Evolutionary conservation across 2,888 invertebrate genomes (phyloP), one percentile per base, ranked within the genome.

Genomic region (Drepanosiphum platanoidis): DNA sequence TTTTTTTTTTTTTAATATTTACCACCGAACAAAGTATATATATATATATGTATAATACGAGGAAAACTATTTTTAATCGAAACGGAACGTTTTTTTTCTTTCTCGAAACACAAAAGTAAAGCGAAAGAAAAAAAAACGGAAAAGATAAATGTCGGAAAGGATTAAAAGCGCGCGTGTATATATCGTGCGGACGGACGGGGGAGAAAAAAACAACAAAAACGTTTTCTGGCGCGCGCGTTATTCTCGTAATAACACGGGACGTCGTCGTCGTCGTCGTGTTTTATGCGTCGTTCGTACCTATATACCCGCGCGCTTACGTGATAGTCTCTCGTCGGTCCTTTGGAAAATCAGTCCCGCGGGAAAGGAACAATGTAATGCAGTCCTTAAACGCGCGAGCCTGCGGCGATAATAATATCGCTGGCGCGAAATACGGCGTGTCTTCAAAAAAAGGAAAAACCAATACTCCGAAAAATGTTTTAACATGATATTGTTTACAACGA

Each of bases 61-160:
- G 52, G 32, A 74, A 79, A n/a, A 68, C 42, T 46, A 68, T 79
- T 46, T 79, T 79, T 79, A 78, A 64, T 78, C 64, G 77, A 78
- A 78, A 61, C 36, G 22, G 5, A 34, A 34, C 52, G 52, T 8
- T n/a, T 77, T 61, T 75, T 34, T 58, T 8, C 13, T 77, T 61
- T 75, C 58, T 58, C 58, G 52, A 78, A 61, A 39, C 61, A 30
- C 77, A 61, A 75, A 34, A 42, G 30, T 72, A 15, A 42, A 42
- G 34, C 11, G 36, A 36, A 8, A 70, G 42, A 42, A 39, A 15
- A 71, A 42, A 68, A 70, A 42, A 11, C 42, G 42, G 42, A 42
- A 36, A 39, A 71, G 11, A 39, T 27, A 2, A 7, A 15, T 71
- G 27, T 13, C n/a, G 70, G 30, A 42, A 72, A 72, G 72, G 72